Conservation (phyloP, 2,113 vertebrate genomes). For the Heliornis fulica region DNA sequence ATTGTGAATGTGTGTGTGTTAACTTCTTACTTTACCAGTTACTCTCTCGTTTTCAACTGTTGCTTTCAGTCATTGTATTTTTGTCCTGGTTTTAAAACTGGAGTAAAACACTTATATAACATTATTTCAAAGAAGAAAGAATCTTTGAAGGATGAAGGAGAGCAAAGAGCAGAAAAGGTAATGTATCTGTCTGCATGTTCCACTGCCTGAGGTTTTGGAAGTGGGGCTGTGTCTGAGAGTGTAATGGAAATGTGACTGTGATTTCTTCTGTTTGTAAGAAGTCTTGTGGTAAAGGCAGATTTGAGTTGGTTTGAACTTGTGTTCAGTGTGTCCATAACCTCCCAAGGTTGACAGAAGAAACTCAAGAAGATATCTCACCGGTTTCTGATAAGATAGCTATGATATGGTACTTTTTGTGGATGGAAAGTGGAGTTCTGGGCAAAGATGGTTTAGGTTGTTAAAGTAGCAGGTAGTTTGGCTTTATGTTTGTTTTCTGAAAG, state of each 20-base stretch:
- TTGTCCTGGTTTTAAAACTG: slow-evolving; percentile 93
- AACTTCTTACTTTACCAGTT: background rate
- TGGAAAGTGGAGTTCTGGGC: background rate
- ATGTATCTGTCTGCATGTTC: rapidly evolving
- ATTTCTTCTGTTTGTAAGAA: background rate
- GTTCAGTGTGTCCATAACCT: background rate
- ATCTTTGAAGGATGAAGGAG: slow-evolving; percentile 77
- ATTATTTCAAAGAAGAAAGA: slow-evolving; percentile 84
- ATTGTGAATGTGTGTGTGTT: background rate
- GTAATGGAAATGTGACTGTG: background rate
- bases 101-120: slow-evolving; percentile 86
- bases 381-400: background rate
- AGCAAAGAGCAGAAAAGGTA: slow-evolving; percentile 82
- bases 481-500: background rate
- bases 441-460: background rate
- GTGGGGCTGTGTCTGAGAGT: background rate
- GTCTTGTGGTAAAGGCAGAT: background rate
- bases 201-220: background rate
- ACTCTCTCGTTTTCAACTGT: background rate
- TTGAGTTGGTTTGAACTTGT: background rate
- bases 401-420: background rate
- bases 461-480: background rate
- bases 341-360: background rate
- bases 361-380: rapidly evolving
- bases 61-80: slow-evolving; percentile 88